phyloP scores from a whole-genome alignment of 2,797 vertebrate genomes.

The Limosa lapponica region DNA sequence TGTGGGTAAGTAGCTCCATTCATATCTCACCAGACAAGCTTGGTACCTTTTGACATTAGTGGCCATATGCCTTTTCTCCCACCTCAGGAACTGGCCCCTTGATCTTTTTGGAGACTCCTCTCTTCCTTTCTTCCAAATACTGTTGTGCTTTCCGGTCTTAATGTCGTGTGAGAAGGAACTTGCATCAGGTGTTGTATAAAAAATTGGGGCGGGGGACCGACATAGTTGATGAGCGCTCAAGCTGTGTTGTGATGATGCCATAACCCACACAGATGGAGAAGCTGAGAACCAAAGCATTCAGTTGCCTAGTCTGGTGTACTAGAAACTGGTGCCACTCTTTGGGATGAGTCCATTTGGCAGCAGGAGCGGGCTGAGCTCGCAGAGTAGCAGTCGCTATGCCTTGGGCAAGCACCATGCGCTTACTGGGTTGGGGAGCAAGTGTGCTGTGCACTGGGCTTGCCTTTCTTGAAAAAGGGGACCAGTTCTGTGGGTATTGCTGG shows the following conservation, averaged over 20 bases:
- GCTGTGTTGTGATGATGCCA: not conserved
- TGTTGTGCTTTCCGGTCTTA: not conserved
- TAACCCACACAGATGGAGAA: not conserved
- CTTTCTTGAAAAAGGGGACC: not conserved
- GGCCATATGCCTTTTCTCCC: not conserved
- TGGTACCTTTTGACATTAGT: not conserved
- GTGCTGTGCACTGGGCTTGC: not conserved
- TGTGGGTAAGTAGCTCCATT: not conserved
- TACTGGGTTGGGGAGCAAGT: not conserved
- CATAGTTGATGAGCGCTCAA: not conserved
- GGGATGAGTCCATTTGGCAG: not conserved
- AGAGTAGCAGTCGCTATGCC: not conserved
- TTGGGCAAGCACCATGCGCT: not conserved
- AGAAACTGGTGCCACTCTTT: not conserved
- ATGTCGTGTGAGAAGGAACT: accelerated
- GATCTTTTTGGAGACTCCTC: not conserved
- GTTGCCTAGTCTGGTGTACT: not conserved
- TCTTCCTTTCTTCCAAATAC: not conserved
- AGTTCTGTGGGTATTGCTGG: not conserved
- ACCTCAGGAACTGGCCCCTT: not conserved
- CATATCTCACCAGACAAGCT: not conserved
- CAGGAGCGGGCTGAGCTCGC: accelerated
- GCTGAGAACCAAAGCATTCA: not conserved
- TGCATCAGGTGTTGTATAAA: not conserved
- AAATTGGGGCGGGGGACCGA: not conserved